These are phyloP conservation scores for Cliona cf. orientalis DNA, from an alignment of 37 sponge, comb jelly and placozoan species.

Conservation along the genomic window DNA sequence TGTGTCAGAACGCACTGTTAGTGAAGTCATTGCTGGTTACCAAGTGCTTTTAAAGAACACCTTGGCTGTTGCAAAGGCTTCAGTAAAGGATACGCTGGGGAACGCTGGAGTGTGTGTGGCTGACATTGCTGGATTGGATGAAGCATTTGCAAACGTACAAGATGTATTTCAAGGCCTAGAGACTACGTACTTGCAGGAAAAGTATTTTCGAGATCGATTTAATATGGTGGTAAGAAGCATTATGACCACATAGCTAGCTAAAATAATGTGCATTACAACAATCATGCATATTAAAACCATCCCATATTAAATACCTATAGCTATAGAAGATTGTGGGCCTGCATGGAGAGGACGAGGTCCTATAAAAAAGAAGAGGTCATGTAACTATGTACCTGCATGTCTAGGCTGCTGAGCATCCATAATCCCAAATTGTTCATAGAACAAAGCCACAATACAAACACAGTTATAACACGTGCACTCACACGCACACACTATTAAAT, in stretches of 20 bases:
- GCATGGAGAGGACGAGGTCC: no score
- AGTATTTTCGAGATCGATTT: constrained; percentile 8
- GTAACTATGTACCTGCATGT: no score
- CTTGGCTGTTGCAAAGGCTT: background rate
- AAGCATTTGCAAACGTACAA: background rate
- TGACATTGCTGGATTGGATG: background rate
- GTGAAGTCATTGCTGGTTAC: background rate
- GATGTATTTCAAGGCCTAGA: background rate
- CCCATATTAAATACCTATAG: no score
- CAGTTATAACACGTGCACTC: no score
- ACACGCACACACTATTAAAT: no score
- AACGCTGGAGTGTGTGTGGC: background rate
- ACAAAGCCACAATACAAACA: no score
- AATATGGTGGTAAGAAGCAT: constrained; percentile 3
- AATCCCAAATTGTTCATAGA: no score
- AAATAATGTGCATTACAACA: no score
- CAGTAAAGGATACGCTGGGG: background rate
- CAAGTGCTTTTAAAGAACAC: background rate
- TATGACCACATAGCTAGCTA: background rate
- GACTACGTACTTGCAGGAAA: constrained; percentile 6
- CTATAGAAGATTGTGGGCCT: no score
- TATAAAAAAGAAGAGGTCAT: no score
- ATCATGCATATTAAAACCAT: no score
- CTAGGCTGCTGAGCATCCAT: no score
- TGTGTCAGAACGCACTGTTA: constrained; percentile 22